These are phyloP conservation scores for Scartelaos histophorus DNA, from an alignment of 2,113 vertebrate genomes.

Conservation along the genomic window DNA sequence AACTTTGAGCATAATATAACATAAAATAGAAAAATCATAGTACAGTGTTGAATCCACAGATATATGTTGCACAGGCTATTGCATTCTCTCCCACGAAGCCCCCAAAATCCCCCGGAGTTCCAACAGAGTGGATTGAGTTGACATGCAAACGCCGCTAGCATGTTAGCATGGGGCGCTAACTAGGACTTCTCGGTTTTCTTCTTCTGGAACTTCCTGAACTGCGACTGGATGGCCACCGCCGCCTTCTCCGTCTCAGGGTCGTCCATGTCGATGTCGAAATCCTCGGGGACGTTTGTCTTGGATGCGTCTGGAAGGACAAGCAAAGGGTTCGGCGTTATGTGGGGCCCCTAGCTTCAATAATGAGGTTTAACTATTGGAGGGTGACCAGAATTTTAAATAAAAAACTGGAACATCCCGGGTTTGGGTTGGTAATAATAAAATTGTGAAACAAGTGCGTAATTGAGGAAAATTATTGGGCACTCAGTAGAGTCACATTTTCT, in stretches of 20 bases:
- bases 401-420: no score
- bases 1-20: conserved; percentile 32
- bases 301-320: conserved; percentile 81
- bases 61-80: conserved; percentile 69
- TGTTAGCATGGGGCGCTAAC: conserved; percentile 82
- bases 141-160: conserved; percentile 74
- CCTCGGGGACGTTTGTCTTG: conserved; percentile 89
- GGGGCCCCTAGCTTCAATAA: background rate
- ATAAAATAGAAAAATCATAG: conserved; percentile 50
- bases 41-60: conserved; percentile 66
- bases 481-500: no score
- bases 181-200: conserved; percentile 94
- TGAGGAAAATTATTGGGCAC: no score
- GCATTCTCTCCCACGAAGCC: conserved; percentile 55
- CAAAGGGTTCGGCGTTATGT: background rate
- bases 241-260: conserved; percentile 96
- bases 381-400: no score
- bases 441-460: no score
- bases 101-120: conserved; percentile 58
- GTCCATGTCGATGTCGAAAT: conserved; percentile 98
- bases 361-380: background rate
- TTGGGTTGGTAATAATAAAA: no score
- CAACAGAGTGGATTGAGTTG: conserved; percentile 71
- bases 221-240: conserved; percentile 96
- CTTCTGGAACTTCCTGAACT: conserved; percentile 99